Conservation (phyloP, 2,113 vertebrate species). For the Clarias magur region DNA sequence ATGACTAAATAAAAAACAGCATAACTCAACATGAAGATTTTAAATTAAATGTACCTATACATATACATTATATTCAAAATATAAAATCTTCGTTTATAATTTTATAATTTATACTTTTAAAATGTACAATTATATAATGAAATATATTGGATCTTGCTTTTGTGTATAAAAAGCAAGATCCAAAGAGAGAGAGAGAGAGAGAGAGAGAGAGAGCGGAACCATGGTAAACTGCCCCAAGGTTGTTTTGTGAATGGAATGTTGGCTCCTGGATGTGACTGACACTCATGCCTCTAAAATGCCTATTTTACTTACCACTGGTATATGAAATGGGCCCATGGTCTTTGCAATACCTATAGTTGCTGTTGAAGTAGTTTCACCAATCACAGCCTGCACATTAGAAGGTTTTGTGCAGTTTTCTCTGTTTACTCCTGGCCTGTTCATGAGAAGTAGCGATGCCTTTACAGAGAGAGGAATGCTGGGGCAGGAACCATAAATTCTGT, state of each 20-base stretch:
- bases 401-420: slow-evolving; percentile 57
- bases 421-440: slow-evolving; percentile 63
- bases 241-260: too few species aligned
- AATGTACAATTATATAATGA: too few species aligned
- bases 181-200: too few species aligned
- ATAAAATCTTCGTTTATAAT: too few species aligned
- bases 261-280: too few species aligned
- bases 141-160: too few species aligned
- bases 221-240: too few species aligned
- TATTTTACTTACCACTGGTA: slow-evolving; percentile 72
- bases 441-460: slow-evolving; percentile 70
- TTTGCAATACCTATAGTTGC: slow-evolving; percentile 74
- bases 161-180: too few species aligned
- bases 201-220: too few species aligned
- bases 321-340: slow-evolving; percentile 71
- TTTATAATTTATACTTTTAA: too few species aligned
- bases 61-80: background rate
- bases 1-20: background rate
- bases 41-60: background rate
- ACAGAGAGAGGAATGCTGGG: slow-evolving; percentile 72
- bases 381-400: slow-evolving; percentile 69
- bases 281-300: background rate
- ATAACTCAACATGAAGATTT: background rate
- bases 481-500: slow-evolving; percentile 75
- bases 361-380: slow-evolving; percentile 75